Evolutionary conservation across 2,113 vertebrate species (phyloP), one percentile per base, ranked within the genome.

Genomic region (Enhydra lutris): DNA sequence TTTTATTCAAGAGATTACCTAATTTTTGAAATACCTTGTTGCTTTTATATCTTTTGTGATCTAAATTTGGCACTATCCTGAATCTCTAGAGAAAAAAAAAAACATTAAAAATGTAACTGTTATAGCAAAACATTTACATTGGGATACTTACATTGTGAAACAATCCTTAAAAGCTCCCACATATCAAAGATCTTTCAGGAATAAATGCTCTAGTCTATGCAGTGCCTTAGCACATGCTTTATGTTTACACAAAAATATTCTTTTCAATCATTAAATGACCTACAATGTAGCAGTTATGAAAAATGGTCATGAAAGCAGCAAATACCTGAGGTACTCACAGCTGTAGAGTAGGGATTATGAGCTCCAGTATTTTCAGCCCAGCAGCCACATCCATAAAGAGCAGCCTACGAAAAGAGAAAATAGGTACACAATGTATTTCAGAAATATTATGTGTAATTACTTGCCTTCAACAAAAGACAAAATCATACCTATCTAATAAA

Each of bases 271-370:
- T 80, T 94, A 95, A 97, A 15, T 92, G 36, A 73, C 34, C 91
- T 73, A 59, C 26, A 92, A 93, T 17, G 59, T 1, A 95, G 59
- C 96, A 90, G 90, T 81, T 96, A 97, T 97, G 97, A 92, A 98
- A 98, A 98, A 98, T 99, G 98, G 98, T 98, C 98, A 99, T 98
- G 98, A 98, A 98, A 98, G 97, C 97, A 99, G 97, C 97, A 98
- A 98, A 99, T 99, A 99, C 99, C 99, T 99, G 99, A 99, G 99
- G 99, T 99, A 99, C 99, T 99, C 99, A 99, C 99, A 99, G 99
- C 99, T 99, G 99, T 99, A 97, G 99, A 99, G 97, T 99, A 99
- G 98, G 99, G 99, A 94, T 99, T 99, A 98, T 99, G 99, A 97
- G 99, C 99, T 98, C 99, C 99, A 96, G 99, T 99, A 95, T 99